Conservation (phyloP, 2,797 vertebrate genomes). For the Hybognathus amarus region DNA sequence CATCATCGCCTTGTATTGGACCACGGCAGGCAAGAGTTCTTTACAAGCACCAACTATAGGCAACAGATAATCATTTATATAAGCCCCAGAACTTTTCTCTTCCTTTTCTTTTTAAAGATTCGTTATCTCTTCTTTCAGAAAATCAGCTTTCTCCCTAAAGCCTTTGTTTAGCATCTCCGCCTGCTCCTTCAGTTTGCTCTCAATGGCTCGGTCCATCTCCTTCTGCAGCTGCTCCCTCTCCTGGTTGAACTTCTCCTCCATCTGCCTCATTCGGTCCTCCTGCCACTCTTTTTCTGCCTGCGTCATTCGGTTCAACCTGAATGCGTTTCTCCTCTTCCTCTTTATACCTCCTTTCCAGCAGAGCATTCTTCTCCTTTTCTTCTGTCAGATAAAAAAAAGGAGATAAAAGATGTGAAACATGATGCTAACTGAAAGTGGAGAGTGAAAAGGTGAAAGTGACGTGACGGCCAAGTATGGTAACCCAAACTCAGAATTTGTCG, state of each 20-base stretch:
- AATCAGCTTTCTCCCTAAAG: conserved; percentile 48
- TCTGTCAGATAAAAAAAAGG: conserved; percentile 21
- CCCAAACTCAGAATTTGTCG: too few relatives aligned
- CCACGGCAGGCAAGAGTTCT: not conserved
- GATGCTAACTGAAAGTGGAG: not conserved
- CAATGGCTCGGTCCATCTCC: conserved; percentile 54
- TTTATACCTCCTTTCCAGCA: conserved; percentile 53
- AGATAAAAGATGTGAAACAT: not conserved
- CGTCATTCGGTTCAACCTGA: conserved; percentile 46
- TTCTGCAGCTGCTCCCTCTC: conserved; percentile 41
- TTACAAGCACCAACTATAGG: not conserved
- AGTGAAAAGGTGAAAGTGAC: too few relatives aligned
- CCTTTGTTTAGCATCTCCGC: conserved; percentile 54
- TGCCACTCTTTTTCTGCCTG: conserved; percentile 40
- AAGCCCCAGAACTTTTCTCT: not conserved
- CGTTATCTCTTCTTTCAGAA: conserved; percentile 54
- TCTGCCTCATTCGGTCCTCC: conserved; percentile 45
- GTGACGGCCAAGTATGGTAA: too few relatives aligned
- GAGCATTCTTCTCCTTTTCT: conserved; percentile 38
- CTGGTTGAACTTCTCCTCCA: conserved; percentile 51
- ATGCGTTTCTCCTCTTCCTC: conserved; percentile 51
- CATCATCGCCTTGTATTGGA: conserved; percentile 25
- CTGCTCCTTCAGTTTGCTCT: conserved; percentile 60
- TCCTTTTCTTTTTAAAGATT: conserved; percentile 48
- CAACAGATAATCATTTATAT: not conserved